Conservation (phyloP, 2,888 invertebrate genomes). For the Ochropacha duplaris region DNA sequence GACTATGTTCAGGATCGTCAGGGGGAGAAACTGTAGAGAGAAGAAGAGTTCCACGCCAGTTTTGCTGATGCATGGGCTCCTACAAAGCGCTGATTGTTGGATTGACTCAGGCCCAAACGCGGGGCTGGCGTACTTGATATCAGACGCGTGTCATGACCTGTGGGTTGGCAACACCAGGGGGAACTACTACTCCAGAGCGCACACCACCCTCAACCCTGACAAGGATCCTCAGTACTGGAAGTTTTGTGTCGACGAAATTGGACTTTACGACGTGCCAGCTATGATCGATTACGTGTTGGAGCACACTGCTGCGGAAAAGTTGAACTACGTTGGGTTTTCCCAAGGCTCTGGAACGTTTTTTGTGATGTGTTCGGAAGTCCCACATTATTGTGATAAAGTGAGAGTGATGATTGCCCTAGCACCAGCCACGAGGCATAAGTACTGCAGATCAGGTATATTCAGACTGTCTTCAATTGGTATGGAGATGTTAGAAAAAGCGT, state of each 20-base stretch:
- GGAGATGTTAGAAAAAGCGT: conserved; percentile 25
- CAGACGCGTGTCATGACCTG: conserved; percentile 35
- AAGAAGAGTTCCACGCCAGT: neutral
- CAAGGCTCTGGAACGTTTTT: conserved; percentile 87
- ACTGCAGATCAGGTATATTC: conserved; percentile 56
- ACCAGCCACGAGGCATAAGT: conserved; percentile 80
- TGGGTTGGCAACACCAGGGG: conserved; percentile 37
- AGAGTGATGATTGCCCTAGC: conserved; percentile 84
- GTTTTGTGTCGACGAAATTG: conserved; percentile 90
- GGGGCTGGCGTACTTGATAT: conserved; percentile 42
- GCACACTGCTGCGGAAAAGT: conserved; percentile 39
- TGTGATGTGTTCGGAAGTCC: conserved; percentile 85
- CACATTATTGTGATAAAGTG: conserved; percentile 86
- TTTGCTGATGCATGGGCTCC: neutral
- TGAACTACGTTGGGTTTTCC: conserved; percentile 87
- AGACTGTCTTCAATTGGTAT: conserved; percentile 17
- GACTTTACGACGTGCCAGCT: conserved; percentile 88
- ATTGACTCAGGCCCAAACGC: conserved; percentile 10
- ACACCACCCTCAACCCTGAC: conserved; percentile 58
- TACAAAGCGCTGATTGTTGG: neutral
- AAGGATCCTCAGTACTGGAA: conserved; percentile 78
- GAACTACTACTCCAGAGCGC: conserved; percentile 72
- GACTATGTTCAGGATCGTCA: neutral
- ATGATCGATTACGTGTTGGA: conserved; percentile 57
- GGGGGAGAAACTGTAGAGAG: neutral